A percentile compares a stretch with the other conserved stretches of the same genome.
Conservation (phyloP, 2,797 vertebrate species). For the Merluccius polli region DNA sequence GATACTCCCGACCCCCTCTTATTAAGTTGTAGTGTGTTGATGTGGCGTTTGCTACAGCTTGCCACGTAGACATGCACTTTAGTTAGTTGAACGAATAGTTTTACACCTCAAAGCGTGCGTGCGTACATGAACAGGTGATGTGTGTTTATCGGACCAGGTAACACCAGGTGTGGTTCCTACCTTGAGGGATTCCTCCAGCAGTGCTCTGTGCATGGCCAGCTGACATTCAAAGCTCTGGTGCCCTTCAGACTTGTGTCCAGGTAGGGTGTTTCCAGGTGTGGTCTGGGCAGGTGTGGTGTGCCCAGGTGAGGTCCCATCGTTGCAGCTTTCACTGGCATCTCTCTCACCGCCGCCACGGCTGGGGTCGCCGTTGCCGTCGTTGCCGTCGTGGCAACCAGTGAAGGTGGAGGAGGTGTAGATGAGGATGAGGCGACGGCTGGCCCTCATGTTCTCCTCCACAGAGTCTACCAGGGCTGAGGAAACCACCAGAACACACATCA, state of each 20-base stretch:
- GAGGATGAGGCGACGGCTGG: conserved; percentile 85
- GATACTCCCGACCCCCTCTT: no score
- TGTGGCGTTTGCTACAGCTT: no score
- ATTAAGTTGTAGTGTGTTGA: no score
- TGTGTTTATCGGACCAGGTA: background rate
- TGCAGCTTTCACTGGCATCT: background rate
- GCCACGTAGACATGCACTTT: no score
- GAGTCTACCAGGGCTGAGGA: conserved; percentile 76
- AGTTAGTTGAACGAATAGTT: no score
- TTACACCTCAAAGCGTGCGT: no score
- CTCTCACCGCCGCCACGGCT: conserved; percentile 33
- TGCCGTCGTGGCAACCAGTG: conserved; percentile 30
- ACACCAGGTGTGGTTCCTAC: conserved; percentile 26
- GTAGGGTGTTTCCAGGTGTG: background rate
- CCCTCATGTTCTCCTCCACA: conserved; percentile 78
- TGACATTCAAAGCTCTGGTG: conserved; percentile 54
- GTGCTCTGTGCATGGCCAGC: conserved; percentile 75
- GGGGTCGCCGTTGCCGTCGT: conserved; percentile 35
- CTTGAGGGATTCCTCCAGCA: conserved; percentile 77
- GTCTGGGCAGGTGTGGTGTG: background rate
- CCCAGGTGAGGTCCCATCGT: background rate
- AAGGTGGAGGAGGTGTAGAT: conserved; percentile 72
- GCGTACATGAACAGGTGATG: no score
- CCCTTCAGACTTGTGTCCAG: background rate
- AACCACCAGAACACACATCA: background rate